Evolutionary conservation across 2,797 vertebrate genomes (phyloP).

Genomic region (Anabacerthia variegaticeps): DNA sequence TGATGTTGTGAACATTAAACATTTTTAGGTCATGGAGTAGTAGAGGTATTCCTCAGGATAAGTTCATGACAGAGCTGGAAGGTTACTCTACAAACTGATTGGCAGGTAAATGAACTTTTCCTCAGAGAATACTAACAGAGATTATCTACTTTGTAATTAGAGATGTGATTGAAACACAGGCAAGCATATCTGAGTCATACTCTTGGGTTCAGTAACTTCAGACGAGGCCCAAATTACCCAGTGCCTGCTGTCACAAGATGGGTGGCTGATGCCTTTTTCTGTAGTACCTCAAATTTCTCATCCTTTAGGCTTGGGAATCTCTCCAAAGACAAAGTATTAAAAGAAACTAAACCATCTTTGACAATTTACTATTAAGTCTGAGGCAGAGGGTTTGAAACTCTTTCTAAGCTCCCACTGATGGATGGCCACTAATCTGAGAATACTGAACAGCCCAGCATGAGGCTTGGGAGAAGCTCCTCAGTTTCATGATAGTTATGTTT

Average conservation of each 20-base stretch:
- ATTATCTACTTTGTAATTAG: constrained; percentile 11
- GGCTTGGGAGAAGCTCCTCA: not conserved
- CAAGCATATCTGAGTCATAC: not conserved
- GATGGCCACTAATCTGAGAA: not conserved
- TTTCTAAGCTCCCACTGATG: not conserved
- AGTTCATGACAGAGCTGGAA: not conserved
- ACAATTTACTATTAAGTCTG: not conserved
- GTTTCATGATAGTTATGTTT: not conserved
- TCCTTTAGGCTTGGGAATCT: not conserved
- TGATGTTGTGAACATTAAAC: not conserved
- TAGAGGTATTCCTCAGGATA: not conserved
- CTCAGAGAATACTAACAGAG: not conserved
- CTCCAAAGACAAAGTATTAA: not conserved
- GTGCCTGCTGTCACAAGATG: not conserved
- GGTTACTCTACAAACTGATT: not conserved
- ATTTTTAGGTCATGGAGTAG: not conserved
- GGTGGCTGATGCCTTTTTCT: not conserved
- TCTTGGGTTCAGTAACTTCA: not conserved
- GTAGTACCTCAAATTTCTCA: not conserved
- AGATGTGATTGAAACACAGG: not conserved
- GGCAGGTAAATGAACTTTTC: not conserved
- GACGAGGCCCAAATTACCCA: not conserved
- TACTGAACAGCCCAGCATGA: not conserved
- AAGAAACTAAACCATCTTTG: not conserved
- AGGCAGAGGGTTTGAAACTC: not conserved